Evolutionary conservation across 1,140 invertebrate genomes (phyloP).

Genomic region (Aphelenchoides besseyi): DNA sequence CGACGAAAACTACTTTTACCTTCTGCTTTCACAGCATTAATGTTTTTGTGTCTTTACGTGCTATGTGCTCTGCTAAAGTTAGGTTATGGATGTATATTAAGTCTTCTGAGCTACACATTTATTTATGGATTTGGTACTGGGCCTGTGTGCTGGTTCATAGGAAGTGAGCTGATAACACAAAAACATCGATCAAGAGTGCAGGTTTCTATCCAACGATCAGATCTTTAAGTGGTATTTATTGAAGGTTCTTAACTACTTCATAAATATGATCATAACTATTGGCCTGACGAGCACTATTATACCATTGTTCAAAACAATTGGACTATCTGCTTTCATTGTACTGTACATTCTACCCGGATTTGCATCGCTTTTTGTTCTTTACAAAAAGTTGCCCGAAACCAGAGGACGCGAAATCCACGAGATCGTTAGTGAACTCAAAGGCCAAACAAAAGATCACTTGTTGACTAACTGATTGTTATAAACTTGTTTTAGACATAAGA

Average conservation of each 20-base stretch:
- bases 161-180: constrained; percentile 34
- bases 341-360: constrained; percentile 42
- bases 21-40: constrained; percentile 1
- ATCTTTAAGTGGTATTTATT: too few species aligned
- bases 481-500: too few species aligned
- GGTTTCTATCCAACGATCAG: too few species aligned
- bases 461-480: too few species aligned
- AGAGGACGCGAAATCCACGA: constrained; percentile 54
- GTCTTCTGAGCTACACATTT: constrained; percentile 38
- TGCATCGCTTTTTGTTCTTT: constrained; percentile 30
- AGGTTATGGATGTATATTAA: constrained; percentile 39
- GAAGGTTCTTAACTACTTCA: constrained; percentile 22
- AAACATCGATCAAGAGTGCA: constrained; percentile 34
- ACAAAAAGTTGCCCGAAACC: constrained; percentile 43
- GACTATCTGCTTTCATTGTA: constrained; percentile 40
- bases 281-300: constrained; percentile 44
- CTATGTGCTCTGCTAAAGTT: constrained; percentile 37
- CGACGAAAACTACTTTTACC: constrained; percentile 26
- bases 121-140: constrained; percentile 44
- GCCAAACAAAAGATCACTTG: constrained; percentile 12
- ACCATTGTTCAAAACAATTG: constrained; percentile 38
- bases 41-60: constrained; percentile 35
- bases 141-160: constrained; percentile 28
- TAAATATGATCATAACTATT: constrained; percentile 42
- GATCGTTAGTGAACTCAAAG: constrained; percentile 47